Percentiles rank a stretch among this genome's conserved stretches.
phyloP scores from a whole-genome alignment of 2,888 invertebrate species.

The Acronicta aceris region DNA sequence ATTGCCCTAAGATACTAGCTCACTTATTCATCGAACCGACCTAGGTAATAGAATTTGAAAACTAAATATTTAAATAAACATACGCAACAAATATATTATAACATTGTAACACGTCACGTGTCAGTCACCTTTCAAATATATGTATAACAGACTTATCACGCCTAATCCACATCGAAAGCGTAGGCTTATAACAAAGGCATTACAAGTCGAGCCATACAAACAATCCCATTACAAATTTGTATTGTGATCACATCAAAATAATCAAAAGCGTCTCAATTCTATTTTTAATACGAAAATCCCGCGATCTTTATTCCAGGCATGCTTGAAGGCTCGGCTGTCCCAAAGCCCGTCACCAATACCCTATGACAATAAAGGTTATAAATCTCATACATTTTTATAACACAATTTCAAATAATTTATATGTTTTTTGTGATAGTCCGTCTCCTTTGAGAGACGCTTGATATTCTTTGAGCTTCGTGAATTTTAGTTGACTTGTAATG shows the following conservation, averaged over 20 bases:
- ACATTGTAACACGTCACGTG: background rate
- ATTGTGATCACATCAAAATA: slow-evolving; percentile 59
- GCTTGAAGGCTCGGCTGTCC: slow-evolving; percentile 59
- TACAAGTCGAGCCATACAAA: slow-evolving; percentile 30
- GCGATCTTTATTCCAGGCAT: slow-evolving; percentile 71
- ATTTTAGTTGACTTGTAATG: slow-evolving; percentile 25
- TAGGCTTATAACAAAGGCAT: slow-evolving; percentile 34
- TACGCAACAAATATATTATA: too few species aligned
- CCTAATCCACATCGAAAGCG: slow-evolving; percentile 23
- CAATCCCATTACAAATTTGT: slow-evolving; percentile 52
- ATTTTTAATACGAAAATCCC: slow-evolving; percentile 73
- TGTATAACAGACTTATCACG: slow-evolving; percentile 10
- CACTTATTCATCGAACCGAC: too few species aligned
- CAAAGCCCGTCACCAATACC: slow-evolving; percentile 64
- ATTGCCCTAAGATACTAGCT: too few species aligned
- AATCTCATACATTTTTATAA: slow-evolving; percentile 83
- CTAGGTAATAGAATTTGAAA: too few species aligned
- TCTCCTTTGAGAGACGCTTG: slow-evolving; percentile 39
- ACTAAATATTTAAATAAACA: too few species aligned
- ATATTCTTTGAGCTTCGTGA: slow-evolving; percentile 31
- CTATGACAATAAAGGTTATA: slow-evolving; percentile 72
- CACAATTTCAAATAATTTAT: slow-evolving; percentile 74
- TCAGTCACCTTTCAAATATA: slow-evolving; percentile 17
- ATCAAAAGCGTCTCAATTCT: slow-evolving; percentile 60
- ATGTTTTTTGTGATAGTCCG: slow-evolving; percentile 49